Conservation (phyloP, 2,113 vertebrate species). For the Blennius ocellaris region DNA sequence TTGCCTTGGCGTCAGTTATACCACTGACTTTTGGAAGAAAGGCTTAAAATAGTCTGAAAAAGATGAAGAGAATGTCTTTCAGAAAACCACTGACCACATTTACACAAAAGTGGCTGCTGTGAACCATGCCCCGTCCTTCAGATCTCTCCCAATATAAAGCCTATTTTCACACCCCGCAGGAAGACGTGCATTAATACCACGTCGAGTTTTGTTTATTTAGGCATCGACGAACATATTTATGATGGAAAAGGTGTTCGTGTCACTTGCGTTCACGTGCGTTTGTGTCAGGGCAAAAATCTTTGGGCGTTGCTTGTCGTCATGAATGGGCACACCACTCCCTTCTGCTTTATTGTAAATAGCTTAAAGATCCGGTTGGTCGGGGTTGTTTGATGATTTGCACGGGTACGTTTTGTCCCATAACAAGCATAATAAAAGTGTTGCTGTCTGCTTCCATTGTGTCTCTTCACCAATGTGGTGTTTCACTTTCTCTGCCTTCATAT, state of each 20-base stretch:
- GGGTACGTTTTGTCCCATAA: too few relatives aligned
- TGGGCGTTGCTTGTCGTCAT: conserved; percentile 40
- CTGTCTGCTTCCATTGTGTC: neutral
- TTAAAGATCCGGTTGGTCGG: conserved; percentile 60
- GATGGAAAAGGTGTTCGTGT: conserved; percentile 28
- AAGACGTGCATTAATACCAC: conserved; percentile 3
- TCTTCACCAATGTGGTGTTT: too few relatives aligned
- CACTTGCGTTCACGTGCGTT: conserved; percentile 20
- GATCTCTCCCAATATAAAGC: neutral
- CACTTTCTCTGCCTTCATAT: neutral
- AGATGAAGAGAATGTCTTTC: neutral
- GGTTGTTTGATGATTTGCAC: conserved; percentile 9
- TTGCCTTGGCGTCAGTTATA: neutral
- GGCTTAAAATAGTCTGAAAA: neutral
- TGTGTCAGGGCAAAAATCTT: conserved; percentile 50
- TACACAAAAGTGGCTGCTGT: neutral
- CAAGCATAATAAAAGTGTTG: conserved; percentile 6
- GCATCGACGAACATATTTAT: conserved; percentile 17
- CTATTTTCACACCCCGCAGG: neutral
- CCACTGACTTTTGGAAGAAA: neutral
- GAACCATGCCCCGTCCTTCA: neutral
- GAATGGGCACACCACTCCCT: conserved; percentile 53
- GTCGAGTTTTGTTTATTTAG: neutral
- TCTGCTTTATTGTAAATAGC: conserved; percentile 8
- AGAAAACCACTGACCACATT: neutral